Evolutionary conservation across 2,113 vertebrate species (phyloP), one percentile per base, ranked within the genome.

Genomic region (Chrysemys picta): DNA sequence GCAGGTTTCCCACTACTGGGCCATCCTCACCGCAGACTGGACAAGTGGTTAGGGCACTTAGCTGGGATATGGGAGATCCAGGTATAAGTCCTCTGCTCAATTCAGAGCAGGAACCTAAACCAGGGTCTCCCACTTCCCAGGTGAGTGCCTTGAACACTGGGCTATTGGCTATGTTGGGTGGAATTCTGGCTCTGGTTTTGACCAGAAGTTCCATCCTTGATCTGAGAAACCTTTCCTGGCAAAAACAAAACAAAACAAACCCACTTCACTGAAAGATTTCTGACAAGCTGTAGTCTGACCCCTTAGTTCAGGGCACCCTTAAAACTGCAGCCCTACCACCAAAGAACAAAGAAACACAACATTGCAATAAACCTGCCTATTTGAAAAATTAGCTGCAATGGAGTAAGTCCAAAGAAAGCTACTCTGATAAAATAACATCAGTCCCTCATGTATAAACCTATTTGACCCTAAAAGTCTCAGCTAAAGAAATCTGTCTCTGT

Each of bases 371-470:
- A 0, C 0, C 29, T 92, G 62, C 38, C 49, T 56, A 14, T 0
- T 6, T 57, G 75, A 88, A 95, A 94, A 89, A 29, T 38, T 84
- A 84, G 62, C 17, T 87, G 72, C 93, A 81, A 38, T 1, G 4
- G 53, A 87, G 22, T 1, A 81, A 56, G 76, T 90, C 78, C 17
- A 52, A 47, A 47, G 76, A 87, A 87, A 91, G 65, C 50, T 87
- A n/a, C 95, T 87, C 89, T 92, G 49, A 94, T 29, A 91, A 91
- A 95, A 49, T 29, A 91, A 72, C 35, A 62, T 2, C 10, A 84
- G 38, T 27, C 12, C 24, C 12, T 27, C 75, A 38, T 84, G 14
- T 72, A 93, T 93, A 56, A 94, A 95, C 91, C 87, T 96, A 65
- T 29, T 65, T 96, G 79, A 45, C 92, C 91, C 53, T 54, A 54